Evolutionary conservation across 2,113 vertebrate genomes (phyloP), one percentile per base, ranked within the genome.

Genomic region (Tricholaema leucomelas): DNA sequence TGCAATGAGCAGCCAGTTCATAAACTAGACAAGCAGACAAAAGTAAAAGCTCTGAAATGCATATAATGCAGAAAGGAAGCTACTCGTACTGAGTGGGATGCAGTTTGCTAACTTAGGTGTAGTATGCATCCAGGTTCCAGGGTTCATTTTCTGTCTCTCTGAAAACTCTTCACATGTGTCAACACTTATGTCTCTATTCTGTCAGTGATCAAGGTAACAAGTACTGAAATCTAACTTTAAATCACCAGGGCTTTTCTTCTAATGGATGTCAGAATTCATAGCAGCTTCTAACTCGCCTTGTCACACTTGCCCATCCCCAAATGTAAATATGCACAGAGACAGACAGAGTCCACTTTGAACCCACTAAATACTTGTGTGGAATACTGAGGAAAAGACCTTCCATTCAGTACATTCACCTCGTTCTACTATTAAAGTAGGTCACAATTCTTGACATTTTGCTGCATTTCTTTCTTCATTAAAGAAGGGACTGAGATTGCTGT

Each of bases 271-370:
- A 72, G 16, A 20, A 80, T 15, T 67, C n/a, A 54, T 40, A 24
- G 4, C 42, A 54, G 36, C 27, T 87, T 83, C 36, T 44, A 58
- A 58, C 48, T 54, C 36, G 46, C 9, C 40, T 46, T 78, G 42
- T 55, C 36, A 44, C 35, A 38, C 52, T 46, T 3, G 5, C 10
- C 6, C 4, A 1, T 4, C 15, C 15, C 25, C 4, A 0, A 58
- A 70, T 30, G 64, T 44, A 67, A 56, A 27, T 16, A 27, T 17
- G 40, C 9, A 52, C 31, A 85, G 3, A 23, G 46, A 23, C 10
- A 69, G 4, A 69, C 4, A 59, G 36, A 77, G 27, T 21, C 17
- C 23, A 24, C 35, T 86, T 44, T 12, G 38, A 81, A 69, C 48
- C 33, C 0, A 0, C 54, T 33, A 52, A 50, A 55, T 18, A 38